These are phyloP conservation scores for Drosophila hydei DNA, from an alignment of 1,140 invertebrate genomes.

Conservation along the genomic window DNA sequence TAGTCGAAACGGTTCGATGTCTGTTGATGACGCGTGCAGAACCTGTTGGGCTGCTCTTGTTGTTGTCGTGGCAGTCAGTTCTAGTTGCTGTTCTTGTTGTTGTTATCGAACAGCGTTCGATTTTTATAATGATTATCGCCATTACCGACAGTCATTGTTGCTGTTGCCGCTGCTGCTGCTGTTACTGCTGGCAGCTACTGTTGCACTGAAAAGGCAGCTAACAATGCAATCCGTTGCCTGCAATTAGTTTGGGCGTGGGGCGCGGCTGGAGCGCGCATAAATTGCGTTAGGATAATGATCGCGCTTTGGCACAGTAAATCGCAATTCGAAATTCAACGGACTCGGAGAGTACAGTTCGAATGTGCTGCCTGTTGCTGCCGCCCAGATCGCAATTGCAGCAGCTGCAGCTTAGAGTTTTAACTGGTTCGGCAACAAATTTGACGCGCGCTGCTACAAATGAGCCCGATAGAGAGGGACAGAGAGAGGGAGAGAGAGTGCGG, in stretches of 20 bases:
- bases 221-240: constrained; percentile 60
- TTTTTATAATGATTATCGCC: constrained; percentile 74
- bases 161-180: constrained; percentile 6
- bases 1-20: constrained; percentile 35
- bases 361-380: constrained; percentile 35
- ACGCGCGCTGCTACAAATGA: constrained; percentile 75
- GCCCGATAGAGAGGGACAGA: constrained; percentile 22
- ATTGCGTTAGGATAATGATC: constrained; percentile 83
- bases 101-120: constrained; percentile 51
- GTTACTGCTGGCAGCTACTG: constrained; percentile 45
- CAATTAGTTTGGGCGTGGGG: constrained; percentile 78
- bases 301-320: constrained; percentile 81
- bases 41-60: constrained; percentile 44
- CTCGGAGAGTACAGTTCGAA: constrained; percentile 72
- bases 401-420: constrained; percentile 36
- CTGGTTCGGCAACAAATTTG: constrained; percentile 81
- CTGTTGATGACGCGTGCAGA: constrained; percentile 61
- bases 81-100: constrained; percentile 17
- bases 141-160: constrained; percentile 58
- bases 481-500: constrained; percentile 18
- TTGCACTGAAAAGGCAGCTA: constrained; percentile 40
- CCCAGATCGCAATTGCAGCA: constrained; percentile 25
- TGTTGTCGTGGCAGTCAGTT: background rate
- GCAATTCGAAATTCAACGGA: constrained; percentile 75
- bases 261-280: constrained; percentile 70